Evolutionary conservation across 2,888 invertebrate species (phyloP), one percentile per base, ranked within the genome.

Genomic region (Alviniconcha strummeri): DNA sequence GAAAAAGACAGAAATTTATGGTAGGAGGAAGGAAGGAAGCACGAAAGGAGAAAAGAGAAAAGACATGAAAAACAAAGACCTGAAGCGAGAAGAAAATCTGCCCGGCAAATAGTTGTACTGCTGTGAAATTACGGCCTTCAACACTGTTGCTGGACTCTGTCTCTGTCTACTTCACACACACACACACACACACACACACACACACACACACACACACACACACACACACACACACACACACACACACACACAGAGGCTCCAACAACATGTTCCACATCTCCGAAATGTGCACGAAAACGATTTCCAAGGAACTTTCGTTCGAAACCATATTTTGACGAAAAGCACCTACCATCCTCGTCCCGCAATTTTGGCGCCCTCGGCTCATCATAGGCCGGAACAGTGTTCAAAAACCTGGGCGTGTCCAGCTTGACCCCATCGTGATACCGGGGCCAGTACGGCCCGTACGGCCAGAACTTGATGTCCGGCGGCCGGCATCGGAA

Each of bases 381-480:
- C 81, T 92, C 92, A 54, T 80, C 69, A 67, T 83, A 81, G 0
- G 84, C 54, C 2, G 91, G 90, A 60, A 83, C 84, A 0, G 83
- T 84, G n/a, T 84, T 81, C 13, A 89, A 74, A 80, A 88, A 88
- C 67, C 85, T 86, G 17, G 92, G 92, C 3, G 92, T 91, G 77
- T 89, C 88, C 7, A 91, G 84, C 56, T 91, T 86, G 15, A 89
- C 88, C 77, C 89, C 88, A n/a, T 89, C 88, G 83, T 88, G 88
- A 78, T 88, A 89, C 54, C 86, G 86, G 0, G 92, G 92, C 92
- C 92, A 92, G 84, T 92, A 92, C 0, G 92, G 92, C 4, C 92
- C 92, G 84, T 92, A 92, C 0, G 92, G 92, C 92, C 92, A 92
- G 87, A 90, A 90, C 83, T 92, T 91, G 19, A 92, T 91, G 86